Conservation (phyloP, 2,797 vertebrate species). For the Triplophysa bombifrons region DNA sequence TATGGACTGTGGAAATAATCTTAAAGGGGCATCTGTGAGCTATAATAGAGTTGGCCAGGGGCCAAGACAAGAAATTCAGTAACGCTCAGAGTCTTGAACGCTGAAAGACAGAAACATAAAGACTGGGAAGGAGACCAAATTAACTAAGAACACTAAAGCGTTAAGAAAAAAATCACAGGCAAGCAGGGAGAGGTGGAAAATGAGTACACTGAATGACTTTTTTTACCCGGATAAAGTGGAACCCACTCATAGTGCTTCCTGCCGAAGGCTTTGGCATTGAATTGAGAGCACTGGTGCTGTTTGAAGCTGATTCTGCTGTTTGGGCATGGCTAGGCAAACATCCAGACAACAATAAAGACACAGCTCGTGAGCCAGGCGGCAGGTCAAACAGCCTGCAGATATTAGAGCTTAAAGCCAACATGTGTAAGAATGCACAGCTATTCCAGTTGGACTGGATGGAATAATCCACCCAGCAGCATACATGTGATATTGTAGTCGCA, state of each 20-base stretch:
- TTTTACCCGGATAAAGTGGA: conserved; percentile 86
- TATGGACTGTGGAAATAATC: conserved; percentile 46
- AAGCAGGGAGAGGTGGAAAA: conserved; percentile 10
- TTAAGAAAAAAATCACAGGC: conserved; percentile 6
- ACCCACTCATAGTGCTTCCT: conserved; percentile 84
- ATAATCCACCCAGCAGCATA: conserved; percentile 38
- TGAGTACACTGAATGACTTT: conserved; percentile 17
- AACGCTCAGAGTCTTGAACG: conserved; percentile 27
- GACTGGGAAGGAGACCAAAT: neutral
- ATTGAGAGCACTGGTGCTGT: conserved; percentile 88
- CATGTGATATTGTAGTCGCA: conserved; percentile 11
- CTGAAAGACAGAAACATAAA: conserved; percentile 15
- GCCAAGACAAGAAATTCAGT: conserved; percentile 42
- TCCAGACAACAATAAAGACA: conserved; percentile 53
- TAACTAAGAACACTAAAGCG: conserved; percentile 6
- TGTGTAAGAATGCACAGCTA: conserved; percentile 48
- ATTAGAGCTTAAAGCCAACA: conserved; percentile 52
- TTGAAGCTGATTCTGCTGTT: conserved; percentile 84
- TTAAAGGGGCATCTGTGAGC: conserved; percentile 49
- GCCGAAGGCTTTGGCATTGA: conserved; percentile 88
- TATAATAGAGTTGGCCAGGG: conserved; percentile 40
- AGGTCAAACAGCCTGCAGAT: conserved; percentile 48
- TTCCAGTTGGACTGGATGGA: conserved; percentile 42
- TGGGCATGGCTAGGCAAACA: conserved; percentile 78
- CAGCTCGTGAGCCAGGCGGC: conserved; percentile 45